phyloP scores from a whole-genome alignment of 2,888 invertebrate genomes.

The Clivina fossor region DNA sequence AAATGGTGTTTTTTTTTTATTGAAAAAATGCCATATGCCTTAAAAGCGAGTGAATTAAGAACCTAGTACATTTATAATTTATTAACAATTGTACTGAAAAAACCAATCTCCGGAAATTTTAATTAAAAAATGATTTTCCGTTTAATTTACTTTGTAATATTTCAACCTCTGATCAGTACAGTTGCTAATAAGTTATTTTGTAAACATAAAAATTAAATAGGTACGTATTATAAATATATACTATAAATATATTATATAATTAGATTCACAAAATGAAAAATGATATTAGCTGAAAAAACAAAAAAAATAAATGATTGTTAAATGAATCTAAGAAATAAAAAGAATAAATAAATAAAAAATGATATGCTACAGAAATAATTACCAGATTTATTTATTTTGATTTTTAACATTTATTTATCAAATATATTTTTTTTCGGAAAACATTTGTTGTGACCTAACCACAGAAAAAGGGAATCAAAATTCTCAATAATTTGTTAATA shows the following conservation, averaged over 20 bases:
- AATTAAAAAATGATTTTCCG: neutral
- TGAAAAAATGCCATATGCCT: slow-evolving; percentile 28
- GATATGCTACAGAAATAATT: slow-evolving; percentile 15
- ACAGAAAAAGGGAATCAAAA: too few relatives aligned
- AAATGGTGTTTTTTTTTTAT: slow-evolving; percentile 30
- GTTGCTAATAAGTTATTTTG: neutral
- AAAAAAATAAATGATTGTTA: slow-evolving; percentile 30
- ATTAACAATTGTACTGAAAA: neutral
- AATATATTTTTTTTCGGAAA: slow-evolving; percentile 2
- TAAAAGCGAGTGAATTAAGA: slow-evolving; percentile 17
- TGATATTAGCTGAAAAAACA: slow-evolving; percentile 21
- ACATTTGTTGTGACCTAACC: too few relatives aligned
- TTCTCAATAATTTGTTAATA: too few relatives aligned
- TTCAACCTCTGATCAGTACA: neutral
- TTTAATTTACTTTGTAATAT: neutral
- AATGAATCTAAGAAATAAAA: slow-evolving; percentile 15
- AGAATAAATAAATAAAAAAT: slow-evolving; percentile 25
- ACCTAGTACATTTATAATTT: slow-evolving; percentile 3
- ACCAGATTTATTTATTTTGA: neutral
- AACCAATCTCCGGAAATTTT: neutral
- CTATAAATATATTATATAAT: slow-evolving; percentile 29
- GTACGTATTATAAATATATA: slow-evolving; percentile 18
- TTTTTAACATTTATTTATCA: slow-evolving; percentile 1
- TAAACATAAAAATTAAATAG: slow-evolving; percentile 23
- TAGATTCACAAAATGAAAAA: slow-evolving; percentile 17